Percentiles rank a stretch among this genome's conserved stretches.
These are phyloP conservation scores for Argyrosomus japonicus DNA, from an alignment of 2,113 vertebrate species.

Conservation along the genomic window DNA sequence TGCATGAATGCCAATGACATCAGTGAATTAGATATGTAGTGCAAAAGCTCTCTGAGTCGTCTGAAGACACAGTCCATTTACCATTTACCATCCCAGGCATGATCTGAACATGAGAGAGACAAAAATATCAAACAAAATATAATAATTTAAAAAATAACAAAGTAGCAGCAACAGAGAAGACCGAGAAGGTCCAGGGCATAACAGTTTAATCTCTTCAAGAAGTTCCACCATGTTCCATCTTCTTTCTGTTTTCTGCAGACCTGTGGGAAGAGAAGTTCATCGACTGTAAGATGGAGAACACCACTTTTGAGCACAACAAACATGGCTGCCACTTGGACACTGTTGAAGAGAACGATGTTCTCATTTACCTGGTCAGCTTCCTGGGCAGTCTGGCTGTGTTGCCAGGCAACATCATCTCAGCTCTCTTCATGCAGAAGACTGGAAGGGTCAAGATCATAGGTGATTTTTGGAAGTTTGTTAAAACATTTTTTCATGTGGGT, in stretches of 20 bases:
- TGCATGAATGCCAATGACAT: too few relatives aligned
- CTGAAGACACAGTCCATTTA: too few relatives aligned
- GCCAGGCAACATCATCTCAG: conserved; percentile 96
- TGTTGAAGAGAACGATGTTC: conserved; percentile 91
- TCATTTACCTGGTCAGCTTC: conserved; percentile 97
- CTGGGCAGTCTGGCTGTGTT: conserved; percentile 94
- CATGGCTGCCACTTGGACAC: conserved; percentile 92
- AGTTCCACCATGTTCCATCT: background rate
- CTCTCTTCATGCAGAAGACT: conserved; percentile 94
- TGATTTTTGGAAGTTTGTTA: conserved; percentile 57
- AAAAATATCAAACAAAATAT: too few relatives aligned
- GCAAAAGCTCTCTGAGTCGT: too few relatives aligned
- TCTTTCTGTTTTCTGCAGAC: conserved; percentile 81
- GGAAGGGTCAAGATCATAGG: conserved; percentile 96
- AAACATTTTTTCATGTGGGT: too few relatives aligned
- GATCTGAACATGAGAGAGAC: too few relatives aligned
- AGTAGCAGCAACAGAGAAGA: background rate
- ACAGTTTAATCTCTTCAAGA: background rate
- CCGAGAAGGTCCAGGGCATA: too few relatives aligned
- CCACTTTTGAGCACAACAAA: conserved; percentile 86
- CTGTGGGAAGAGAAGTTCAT: conserved; percentile 92
- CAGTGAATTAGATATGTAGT: too few relatives aligned
- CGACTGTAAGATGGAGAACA: conserved; percentile 89
- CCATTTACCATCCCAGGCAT: too few relatives aligned
- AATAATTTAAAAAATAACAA: too few relatives aligned